phyloP scores from a whole-genome alignment of 2,888 invertebrate genomes.

The Thysanoteuthis rhombus region DNA sequence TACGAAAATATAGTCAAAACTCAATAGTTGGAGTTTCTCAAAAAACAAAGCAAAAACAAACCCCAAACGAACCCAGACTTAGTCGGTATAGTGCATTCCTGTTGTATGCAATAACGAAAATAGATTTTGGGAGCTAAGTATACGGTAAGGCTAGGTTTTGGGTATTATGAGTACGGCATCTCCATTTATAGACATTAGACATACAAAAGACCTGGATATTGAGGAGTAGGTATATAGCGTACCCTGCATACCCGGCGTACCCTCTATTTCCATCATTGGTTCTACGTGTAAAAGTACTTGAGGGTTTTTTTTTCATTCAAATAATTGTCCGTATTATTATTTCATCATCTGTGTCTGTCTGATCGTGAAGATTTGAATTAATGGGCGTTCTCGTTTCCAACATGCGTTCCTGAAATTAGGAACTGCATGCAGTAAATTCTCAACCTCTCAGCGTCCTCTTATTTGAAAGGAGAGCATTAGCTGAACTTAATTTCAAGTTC shows the following conservation, averaged over 20 bases:
- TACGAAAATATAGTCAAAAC: too few relatives aligned
- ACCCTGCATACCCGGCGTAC: too few relatives aligned
- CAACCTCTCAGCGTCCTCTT: not conserved
- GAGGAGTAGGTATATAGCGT: too few relatives aligned
- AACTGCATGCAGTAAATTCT: not conserved
- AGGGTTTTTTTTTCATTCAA: not conserved
- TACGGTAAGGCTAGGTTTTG: too few relatives aligned
- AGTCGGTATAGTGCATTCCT: not conserved
- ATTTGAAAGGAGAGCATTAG: not conserved
- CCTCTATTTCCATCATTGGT: too few relatives aligned
- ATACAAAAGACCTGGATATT: too few relatives aligned
- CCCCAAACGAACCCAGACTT: not conserved
- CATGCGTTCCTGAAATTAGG: not conserved
- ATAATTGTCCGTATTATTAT: not conserved
- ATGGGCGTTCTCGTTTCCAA: not conserved
- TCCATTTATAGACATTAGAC: too few relatives aligned
- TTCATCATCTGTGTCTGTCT: not conserved
- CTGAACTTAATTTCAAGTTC: not conserved
- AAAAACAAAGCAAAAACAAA: not conserved
- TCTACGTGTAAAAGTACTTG: not conserved
- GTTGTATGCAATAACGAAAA: too few relatives aligned
- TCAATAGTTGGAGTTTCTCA: too few relatives aligned
- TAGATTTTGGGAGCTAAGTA: too few relatives aligned
- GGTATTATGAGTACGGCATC: too few relatives aligned
- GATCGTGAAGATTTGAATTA: not conserved